Conservation (phyloP, 2,888 invertebrate species). For the Tricholauxania praeusta region DNA sequence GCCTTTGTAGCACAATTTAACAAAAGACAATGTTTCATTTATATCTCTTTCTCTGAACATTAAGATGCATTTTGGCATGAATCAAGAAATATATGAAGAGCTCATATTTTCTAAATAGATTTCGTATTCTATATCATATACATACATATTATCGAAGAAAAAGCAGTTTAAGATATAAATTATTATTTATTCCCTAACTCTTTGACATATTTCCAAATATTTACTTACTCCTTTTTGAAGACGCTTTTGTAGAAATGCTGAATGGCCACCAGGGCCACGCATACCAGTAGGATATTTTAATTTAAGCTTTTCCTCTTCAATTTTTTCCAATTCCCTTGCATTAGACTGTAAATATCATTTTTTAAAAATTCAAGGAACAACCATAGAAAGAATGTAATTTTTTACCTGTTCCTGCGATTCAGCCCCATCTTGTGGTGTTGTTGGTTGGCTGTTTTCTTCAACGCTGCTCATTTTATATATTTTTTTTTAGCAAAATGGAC, state of each 20-base stretch:
- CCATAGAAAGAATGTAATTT: background rate
- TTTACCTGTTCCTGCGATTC: conserved; percentile 46
- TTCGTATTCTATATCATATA: no score
- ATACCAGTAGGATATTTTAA: conserved; percentile 87
- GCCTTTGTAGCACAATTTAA: no score
- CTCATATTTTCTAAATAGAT: no score
- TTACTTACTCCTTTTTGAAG: conserved; percentile 89
- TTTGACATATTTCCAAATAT: background rate
- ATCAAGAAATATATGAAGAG: no score
- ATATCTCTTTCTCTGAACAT: no score
- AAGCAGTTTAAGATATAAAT: background rate
- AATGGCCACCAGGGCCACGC: conserved; percentile 83
- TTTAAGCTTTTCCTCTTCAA: conserved; percentile 93
- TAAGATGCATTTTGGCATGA: no score
- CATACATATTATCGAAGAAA: background rate
- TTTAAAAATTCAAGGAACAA: background rate
- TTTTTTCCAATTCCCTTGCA: conserved; percentile 83
- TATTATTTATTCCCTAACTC: background rate
- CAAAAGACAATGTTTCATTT: no score
- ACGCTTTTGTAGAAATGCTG: conserved; percentile 93
- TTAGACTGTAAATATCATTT: conserved; percentile 53
- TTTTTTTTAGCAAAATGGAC: background rate
- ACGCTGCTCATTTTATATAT: conserved; percentile 55
- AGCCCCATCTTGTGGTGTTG: conserved; percentile 48
- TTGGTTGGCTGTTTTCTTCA: conserved; percentile 53